These are phyloP conservation scores for Drosophila sp. DNA, from an alignment of 1,140 invertebrate species.

Conservation along the genomic window DNA sequence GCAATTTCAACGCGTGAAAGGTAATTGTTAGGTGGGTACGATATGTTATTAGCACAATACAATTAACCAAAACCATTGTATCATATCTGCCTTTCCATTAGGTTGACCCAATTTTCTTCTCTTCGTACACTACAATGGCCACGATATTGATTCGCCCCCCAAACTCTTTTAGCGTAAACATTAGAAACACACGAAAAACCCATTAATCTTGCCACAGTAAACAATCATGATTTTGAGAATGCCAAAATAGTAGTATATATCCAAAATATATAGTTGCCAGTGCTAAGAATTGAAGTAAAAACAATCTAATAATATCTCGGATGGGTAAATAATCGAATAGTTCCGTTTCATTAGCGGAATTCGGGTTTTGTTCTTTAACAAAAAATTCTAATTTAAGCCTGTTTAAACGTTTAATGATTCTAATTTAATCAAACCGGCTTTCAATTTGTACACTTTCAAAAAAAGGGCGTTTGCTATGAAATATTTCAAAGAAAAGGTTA, in stretches of 20 bases:
- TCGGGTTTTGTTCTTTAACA: not conserved
- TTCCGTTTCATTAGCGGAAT: not conserved
- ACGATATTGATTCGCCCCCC: not conserved
- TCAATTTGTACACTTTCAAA: not conserved
- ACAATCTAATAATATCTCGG: not conserved
- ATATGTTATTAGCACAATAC: constrained; percentile 41
- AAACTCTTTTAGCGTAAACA: constrained; percentile 3
- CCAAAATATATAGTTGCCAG: not conserved
- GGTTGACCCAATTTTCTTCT: not conserved
- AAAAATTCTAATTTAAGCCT: not conserved
- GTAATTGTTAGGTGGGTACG: constrained; percentile 19
- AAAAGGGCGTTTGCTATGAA: not conserved
- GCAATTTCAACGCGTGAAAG: constrained; percentile 48
- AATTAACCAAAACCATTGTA: constrained; percentile 36
- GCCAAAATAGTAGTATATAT: not conserved
- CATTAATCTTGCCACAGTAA: constrained; percentile 18
- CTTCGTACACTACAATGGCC: not conserved
- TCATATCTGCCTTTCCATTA: not conserved
- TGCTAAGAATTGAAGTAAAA: not conserved
- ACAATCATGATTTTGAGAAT: constrained; percentile 14
- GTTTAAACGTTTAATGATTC: not conserved
- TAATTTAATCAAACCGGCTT: constrained; percentile 10
- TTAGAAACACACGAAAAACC: constrained; percentile 13
- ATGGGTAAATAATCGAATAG: no score
- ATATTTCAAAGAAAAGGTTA: no score